Evolutionary conservation across 2,113 vertebrate genomes (phyloP), one percentile per base, ranked within the genome.

Genomic region (Thunnus thynnus): DNA sequence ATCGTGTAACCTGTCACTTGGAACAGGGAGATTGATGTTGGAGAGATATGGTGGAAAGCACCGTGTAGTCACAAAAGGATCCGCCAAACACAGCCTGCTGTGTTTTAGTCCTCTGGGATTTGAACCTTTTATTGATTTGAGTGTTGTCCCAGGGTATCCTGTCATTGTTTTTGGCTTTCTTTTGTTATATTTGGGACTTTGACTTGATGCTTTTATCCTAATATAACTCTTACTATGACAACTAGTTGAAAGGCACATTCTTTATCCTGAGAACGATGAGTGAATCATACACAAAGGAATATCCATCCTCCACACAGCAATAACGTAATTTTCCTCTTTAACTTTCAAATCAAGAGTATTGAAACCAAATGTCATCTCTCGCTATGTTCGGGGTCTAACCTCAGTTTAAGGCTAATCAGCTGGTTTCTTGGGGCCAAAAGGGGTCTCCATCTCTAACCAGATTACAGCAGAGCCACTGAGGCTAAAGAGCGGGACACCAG

Each of bases 1-100:
- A 95, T 94, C 82, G 18, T 84, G 87, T 94, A 91, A 93, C 64
- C 87, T 90, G 90, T 92, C 92, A 91, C 69, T 82, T 22, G 80
- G 47, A 82, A 27, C 68, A 22, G 73, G 68, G 77, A 93, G 94
- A 94, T 95, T 88, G 89, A 95, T 93, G 90, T 70, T 36, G 67
- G 51, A 20, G 65, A 52, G 9, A 85, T 75, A 22, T 32, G 63
- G 74, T 70, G 77, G 56, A 71, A 32, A 79, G 68, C 62, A 62
- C 64, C 27, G 11, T 17, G 27, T 25, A 10, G 44, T 61, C 68
- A 18, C 46, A 6, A 30, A 30, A 3, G 52, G 66, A 74, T 61
- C 57, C n/a, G 36, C 41, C 54, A 13, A 13, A 69, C 36, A 16
- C 46, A 3, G 2, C 36, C 36, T 41, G 36, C 36, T 47, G 63